Percentiles rank a stretch among this genome's conserved stretches.
phyloP scores from a whole-genome alignment of 2,888 invertebrate genomes.

The Harmothoe impar region DNA sequence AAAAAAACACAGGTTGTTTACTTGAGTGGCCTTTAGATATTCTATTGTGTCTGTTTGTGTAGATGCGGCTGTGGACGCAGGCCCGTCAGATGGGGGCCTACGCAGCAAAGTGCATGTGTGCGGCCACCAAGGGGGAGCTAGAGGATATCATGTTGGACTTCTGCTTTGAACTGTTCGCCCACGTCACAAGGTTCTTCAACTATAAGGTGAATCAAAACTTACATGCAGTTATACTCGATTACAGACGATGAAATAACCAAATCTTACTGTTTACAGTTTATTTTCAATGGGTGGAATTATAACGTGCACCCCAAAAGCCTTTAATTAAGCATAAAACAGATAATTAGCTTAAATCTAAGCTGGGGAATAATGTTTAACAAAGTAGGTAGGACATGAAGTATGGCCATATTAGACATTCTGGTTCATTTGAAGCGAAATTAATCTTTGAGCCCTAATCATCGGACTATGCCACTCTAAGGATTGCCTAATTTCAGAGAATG shows the following conservation, averaged over 20 bases:
- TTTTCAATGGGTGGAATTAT: no score
- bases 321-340: no score
- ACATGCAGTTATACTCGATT: no score
- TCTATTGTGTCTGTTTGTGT: not conserved
- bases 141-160: slow-evolving; percentile 87
- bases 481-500: slow-evolving; percentile 44
- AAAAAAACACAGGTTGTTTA: no score
- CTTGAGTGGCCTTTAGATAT: no score
- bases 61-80: slow-evolving; percentile 97
- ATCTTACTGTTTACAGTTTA: not conserved
- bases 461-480: not conserved
- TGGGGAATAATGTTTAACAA: no score
- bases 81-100: slow-evolving; percentile 98
- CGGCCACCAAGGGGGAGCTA: slow-evolving; percentile 73
- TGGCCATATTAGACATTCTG: no score
- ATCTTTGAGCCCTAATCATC: no score
- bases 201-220: slow-evolving; percentile 87
- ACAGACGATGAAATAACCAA: not conserved
- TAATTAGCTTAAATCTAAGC: no score
- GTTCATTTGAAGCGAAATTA: no score
- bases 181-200: slow-evolving; percentile 97
- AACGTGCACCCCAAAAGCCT: no score
- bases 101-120: slow-evolving; percentile 93
- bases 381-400: no score
- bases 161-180: slow-evolving; percentile 98